A percentile compares a stretch with the other conserved stretches of the same genome.
phyloP scores from a whole-genome alignment of 2,888 invertebrate genomes.

The Entomobrya multifasciata region DNA sequence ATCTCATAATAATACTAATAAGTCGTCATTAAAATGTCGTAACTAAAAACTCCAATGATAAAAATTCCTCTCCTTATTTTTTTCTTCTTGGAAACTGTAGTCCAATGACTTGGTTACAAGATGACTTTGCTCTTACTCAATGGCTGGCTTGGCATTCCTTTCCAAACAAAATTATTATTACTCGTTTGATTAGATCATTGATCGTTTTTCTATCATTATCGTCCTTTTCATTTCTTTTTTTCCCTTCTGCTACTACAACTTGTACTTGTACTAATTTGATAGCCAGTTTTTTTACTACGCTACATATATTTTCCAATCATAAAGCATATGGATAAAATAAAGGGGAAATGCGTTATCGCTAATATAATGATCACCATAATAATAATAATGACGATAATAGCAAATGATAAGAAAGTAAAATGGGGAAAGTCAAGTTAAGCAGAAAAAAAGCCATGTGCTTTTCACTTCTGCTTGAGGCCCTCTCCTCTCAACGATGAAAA shows the following conservation, averaged over 20 bases:
- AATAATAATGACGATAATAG: slow-evolving; percentile 15
- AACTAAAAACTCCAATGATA: too few relatives aligned
- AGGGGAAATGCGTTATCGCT: slow-evolving; percentile 1
- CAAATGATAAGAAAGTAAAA: neutral
- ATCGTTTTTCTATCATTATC: slow-evolving; percentile 19
- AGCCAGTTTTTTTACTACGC: neutral
- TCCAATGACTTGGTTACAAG: too few relatives aligned
- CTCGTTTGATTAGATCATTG: slow-evolving; percentile 25
- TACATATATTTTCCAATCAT: slow-evolving; percentile 12
- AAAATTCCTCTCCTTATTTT: too few relatives aligned
- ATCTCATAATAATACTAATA: too few relatives aligned
- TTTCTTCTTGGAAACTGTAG: too few relatives aligned
- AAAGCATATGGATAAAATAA: neutral
- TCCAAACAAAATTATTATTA: too few relatives aligned
- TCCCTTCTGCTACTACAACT: neutral
- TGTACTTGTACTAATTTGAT: neutral
- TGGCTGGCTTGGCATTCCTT: too few relatives aligned
- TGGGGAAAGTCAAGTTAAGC: neutral
- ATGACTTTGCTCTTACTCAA: too few relatives aligned
- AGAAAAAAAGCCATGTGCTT: slow-evolving; percentile 23
- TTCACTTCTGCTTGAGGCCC: too few relatives aligned
- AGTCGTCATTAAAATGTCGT: too few relatives aligned
- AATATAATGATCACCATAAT: slow-evolving; percentile 26
- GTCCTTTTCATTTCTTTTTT: neutral
- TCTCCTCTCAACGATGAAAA: too few relatives aligned